A percentile compares a stretch with the other conserved stretches of the same genome.
Evolutionary conservation across 2,797 vertebrate species (phyloP).

Genomic region (Anableps anableps): DNA sequence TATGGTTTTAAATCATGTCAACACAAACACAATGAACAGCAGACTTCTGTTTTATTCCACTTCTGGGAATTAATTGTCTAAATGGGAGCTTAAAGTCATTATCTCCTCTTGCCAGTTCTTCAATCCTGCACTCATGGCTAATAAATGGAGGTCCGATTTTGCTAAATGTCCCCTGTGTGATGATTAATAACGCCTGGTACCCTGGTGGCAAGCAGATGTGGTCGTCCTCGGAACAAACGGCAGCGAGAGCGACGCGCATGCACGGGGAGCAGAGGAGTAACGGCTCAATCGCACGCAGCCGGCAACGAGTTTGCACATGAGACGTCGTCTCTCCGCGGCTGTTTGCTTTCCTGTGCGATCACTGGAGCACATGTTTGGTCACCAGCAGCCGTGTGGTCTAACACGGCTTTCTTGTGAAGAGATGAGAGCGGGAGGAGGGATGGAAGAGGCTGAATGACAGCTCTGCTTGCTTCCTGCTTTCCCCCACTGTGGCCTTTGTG

Average conservation of each 20-base stretch:
- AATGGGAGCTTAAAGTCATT: slow-evolving; percentile 73
- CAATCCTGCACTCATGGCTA: slow-evolving; percentile 60
- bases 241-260: slow-evolving; percentile 33
- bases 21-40: slow-evolving; percentile 59
- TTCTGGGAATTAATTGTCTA: slow-evolving; percentile 69
- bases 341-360: slow-evolving; percentile 56
- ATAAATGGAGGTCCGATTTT: slow-evolving; percentile 73
- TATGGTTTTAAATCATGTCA: slow-evolving; percentile 44
- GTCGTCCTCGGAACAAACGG: slow-evolving; percentile 54
- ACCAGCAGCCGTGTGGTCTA: slow-evolving; percentile 56
- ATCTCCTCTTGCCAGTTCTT: slow-evolving; percentile 62
- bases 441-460: slow-evolving; percentile 36
- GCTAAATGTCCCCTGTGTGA: slow-evolving; percentile 62
- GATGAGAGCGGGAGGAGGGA: slow-evolving; percentile 23
- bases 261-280: slow-evolving; percentile 40
- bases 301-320: slow-evolving; percentile 45
- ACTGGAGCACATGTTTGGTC: slow-evolving; percentile 58
- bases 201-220: slow-evolving; percentile 65
- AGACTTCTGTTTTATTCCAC: slow-evolving; percentile 56
- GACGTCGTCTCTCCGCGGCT: slow-evolving; percentile 24
- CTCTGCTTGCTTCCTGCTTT: slow-evolving; percentile 55
- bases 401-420: slow-evolving; percentile 41
- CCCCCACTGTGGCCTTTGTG: slow-evolving; percentile 63
- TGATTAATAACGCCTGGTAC: slow-evolving; percentile 60
- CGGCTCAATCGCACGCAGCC: slow-evolving; percentile 49